A percentile compares a stretch with the other conserved stretches of the same genome.
phyloP scores from a whole-genome alignment of 2,113 vertebrate genomes.

The Orientallactaga bullata region DNA sequence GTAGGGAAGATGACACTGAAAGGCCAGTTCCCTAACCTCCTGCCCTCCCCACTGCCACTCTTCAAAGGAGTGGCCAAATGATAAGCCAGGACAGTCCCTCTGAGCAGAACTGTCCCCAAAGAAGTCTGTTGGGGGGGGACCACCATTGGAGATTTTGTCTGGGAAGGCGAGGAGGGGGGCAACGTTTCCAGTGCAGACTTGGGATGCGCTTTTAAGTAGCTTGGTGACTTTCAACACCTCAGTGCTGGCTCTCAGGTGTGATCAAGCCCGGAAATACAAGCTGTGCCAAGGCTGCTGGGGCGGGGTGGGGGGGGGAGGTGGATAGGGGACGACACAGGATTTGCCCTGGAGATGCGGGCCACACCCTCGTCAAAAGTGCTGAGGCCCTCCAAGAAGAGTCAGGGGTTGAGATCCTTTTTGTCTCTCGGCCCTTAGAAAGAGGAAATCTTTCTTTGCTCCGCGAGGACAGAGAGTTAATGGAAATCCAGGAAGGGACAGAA shows the following conservation, averaged over 20 bases:
- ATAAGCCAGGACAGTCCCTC: not conserved
- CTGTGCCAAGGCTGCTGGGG: too few relatives aligned
- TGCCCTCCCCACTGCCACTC: not conserved
- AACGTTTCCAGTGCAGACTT: not conserved
- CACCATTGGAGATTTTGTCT: not conserved
- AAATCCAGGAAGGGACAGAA: conserved; percentile 56
- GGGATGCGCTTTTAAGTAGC: not conserved
- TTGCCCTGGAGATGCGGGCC: conserved; percentile 38
- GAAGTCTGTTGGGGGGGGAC: not conserved
- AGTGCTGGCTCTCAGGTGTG: conserved; percentile 64
- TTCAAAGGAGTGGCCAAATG: not conserved
- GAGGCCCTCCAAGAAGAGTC: conserved; percentile 13
- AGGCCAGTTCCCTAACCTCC: not conserved
- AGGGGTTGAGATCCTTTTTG: not conserved
- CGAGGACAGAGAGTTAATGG: conserved; percentile 1
- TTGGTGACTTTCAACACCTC: conserved; percentile 46
- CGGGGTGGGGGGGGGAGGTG: not conserved
- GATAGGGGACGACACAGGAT: not conserved
- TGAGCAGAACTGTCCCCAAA: not conserved
- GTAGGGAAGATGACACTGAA: conserved; percentile 18
- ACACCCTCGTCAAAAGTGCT: conserved; percentile 64
- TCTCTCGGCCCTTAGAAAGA: not conserved
- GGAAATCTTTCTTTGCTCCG: not conserved
- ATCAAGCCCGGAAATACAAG: conserved; percentile 52
- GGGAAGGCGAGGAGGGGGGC: rapidly evolving